Percentiles rank a stretch among this genome's conserved stretches.
Evolutionary conservation across 2,888 invertebrate species (phyloP).

Genomic region (Apamea monoglypha): DNA sequence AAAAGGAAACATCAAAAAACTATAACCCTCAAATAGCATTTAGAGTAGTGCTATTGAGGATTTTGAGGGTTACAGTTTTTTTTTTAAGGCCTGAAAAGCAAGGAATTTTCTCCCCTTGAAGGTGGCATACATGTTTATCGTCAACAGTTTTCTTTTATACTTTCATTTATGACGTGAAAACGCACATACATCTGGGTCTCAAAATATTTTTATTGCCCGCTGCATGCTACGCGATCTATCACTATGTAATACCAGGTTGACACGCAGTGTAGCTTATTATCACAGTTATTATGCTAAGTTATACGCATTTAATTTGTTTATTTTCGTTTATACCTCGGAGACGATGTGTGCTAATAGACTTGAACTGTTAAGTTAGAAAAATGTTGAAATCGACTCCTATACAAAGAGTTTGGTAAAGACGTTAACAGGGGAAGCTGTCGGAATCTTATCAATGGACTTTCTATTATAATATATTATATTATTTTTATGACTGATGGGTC

Average conservation of each 20-base stretch:
- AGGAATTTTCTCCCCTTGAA: neutral
- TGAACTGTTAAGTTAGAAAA: neutral
- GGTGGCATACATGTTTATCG: slow-evolving; percentile 8
- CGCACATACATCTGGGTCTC: neutral
- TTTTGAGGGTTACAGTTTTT: too few species aligned
- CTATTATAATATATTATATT: too few species aligned
- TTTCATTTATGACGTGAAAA: slow-evolving; percentile 39
- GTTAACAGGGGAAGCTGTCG: neutral
- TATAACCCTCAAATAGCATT: neutral
- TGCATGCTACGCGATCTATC: slow-evolving; percentile 51
- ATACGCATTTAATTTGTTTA: slow-evolving; percentile 29
- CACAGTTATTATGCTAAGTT: neutral
- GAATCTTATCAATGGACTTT: neutral
- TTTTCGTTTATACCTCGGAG: neutral
- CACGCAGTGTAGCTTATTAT: slow-evolving; percentile 50
- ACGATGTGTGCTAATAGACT: neutral
- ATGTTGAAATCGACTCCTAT: neutral
- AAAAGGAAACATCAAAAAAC: neutral
- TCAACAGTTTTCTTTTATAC: slow-evolving; percentile 16
- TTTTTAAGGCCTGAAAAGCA: neutral
- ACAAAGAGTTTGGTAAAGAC: neutral
- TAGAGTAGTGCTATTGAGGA: too few species aligned
- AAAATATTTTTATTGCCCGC: slow-evolving; percentile 36
- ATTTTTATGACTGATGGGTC: too few species aligned
- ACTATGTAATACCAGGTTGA: slow-evolving; percentile 47